Conservation (phyloP, 2,113 vertebrate species). For the Hypanus sabinus region DNA sequence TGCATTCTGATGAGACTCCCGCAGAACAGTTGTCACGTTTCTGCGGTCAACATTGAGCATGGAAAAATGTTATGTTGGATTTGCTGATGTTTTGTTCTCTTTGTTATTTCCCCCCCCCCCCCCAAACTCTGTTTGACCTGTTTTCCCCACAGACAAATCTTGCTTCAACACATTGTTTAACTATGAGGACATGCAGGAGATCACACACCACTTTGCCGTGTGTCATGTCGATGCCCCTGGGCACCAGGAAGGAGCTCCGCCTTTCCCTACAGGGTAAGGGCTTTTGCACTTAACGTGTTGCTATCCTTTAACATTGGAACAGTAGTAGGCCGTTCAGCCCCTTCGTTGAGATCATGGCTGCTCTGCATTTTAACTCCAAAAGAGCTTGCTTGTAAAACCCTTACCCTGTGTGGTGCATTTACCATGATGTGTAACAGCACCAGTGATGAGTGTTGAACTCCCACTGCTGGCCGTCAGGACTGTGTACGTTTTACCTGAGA, state of each 20-base stretch:
- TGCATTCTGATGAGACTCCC: too few species aligned
- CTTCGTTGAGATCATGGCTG: neutral
- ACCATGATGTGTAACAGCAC: too few species aligned
- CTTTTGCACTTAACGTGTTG: neutral
- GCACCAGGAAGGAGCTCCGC: slow-evolving; percentile 80
- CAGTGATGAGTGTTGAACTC: too few species aligned
- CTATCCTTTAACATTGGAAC: neutral
- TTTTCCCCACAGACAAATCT: slow-evolving; percentile 77
- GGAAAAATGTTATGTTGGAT: neutral
- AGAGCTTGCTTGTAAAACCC: too few species aligned
- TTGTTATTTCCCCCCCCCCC: neutral
- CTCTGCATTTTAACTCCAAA: neutral
- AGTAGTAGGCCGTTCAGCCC: neutral
- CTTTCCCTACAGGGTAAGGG: slow-evolving; percentile 79
- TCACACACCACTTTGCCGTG: slow-evolving; percentile 88
- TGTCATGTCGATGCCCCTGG: slow-evolving; percentile 89
- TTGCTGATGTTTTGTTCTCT: neutral
- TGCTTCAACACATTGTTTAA: slow-evolving; percentile 97
- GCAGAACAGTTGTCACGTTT: too few species aligned
- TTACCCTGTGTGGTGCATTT: too few species aligned
- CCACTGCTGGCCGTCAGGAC: too few species aligned
- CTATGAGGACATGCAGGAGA: slow-evolving; percentile 92
- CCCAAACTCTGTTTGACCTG: neutral
- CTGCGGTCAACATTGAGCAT: too few species aligned
- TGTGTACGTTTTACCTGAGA: too few species aligned